These are phyloP conservation scores for Callopanchax toddi DNA, from an alignment of 2,113 vertebrate genomes.

Conservation along the genomic window DNA sequence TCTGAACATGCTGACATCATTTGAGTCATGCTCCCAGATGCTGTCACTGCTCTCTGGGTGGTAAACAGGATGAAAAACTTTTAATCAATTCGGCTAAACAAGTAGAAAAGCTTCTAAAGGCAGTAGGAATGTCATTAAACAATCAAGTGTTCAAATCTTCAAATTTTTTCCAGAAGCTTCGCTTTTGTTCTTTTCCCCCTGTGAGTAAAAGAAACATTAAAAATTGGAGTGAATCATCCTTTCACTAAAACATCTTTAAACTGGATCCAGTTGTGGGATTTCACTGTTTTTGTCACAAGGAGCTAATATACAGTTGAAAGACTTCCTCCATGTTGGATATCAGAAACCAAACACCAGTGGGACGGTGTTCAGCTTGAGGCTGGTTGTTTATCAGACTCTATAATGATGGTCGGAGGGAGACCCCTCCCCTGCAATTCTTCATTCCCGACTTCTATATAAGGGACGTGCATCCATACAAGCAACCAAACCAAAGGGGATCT, in stretches of 20 bases:
- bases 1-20: conserved; percentile 27
- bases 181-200: neutral
- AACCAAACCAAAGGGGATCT: conserved; percentile 50
- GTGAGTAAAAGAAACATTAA: neutral
- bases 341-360: conserved; percentile 25
- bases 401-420: conserved; percentile 50
- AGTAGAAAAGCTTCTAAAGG: conserved; percentile 4
- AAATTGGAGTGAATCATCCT: neutral
- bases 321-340: conserved; percentile 15
- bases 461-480: conserved; percentile 37
- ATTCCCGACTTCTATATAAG: conserved; percentile 46
- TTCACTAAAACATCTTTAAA: neutral
- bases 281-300: conserved; percentile 25
- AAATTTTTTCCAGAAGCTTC: conserved; percentile 32
- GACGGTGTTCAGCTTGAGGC: conserved; percentile 17
- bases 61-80: conserved; percentile 34
- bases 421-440: conserved; percentile 18
- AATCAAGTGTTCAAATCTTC: conserved; percentile 29
- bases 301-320: conserved; percentile 17
- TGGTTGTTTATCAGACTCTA: conserved; percentile 36
- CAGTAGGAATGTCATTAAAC: conserved; percentile 40
- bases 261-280: conserved; percentile 10
- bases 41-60: conserved; percentile 27
- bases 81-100: conserved; percentile 25
- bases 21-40: conserved; percentile 11